Evolutionary conservation across 2,888 invertebrate species (phyloP), one percentile per base, ranked within the genome.

Genomic region (Bugula neritina): DNA sequence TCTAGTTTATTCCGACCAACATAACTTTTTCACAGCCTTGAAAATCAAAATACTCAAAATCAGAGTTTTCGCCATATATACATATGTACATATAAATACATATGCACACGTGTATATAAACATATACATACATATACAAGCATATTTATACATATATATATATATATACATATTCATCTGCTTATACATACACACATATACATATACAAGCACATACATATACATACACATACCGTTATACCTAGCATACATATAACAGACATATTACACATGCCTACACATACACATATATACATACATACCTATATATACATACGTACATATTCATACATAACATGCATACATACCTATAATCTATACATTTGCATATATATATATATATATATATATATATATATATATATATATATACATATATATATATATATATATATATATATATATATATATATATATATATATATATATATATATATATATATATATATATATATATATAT

Each of bases 401-500:
- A 43, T 43, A 35, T 43, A 35, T 43, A 25, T n/a, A 43, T 17
- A 43, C 25, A 21, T 29, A 43, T 25, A n/a, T 71, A 34, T 71
- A 35, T 25, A n/a, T 1, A 10, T 35, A 35, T 17, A 17, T 52
- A 52, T 10, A 52, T 10, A 17, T 10, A 10, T 52, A 10, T 17
- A 52, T 21, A 52, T 17, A 52, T 52, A 52, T 52, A 52, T 52
- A 17, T 10, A 21, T 17, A 21, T 21, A 52, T 10, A 10, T 52
- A 52, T 52, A 52, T 52, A 52, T 21, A 52, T 52, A 52, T 52
- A 52, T 52, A 52, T 52, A 52, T 52, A 52, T 52, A 52, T 52
- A 52, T 52, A 52, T 52, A 69, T 69, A 69, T 69, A 69, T 69
- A 69, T 69, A 69, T 69, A 69, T 69, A 69, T 69, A 69, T 69